These are phyloP conservation scores for Taeniopygia guttata DNA, from an alignment of 2,797 vertebrate genomes.

Conservation along the genomic window DNA sequence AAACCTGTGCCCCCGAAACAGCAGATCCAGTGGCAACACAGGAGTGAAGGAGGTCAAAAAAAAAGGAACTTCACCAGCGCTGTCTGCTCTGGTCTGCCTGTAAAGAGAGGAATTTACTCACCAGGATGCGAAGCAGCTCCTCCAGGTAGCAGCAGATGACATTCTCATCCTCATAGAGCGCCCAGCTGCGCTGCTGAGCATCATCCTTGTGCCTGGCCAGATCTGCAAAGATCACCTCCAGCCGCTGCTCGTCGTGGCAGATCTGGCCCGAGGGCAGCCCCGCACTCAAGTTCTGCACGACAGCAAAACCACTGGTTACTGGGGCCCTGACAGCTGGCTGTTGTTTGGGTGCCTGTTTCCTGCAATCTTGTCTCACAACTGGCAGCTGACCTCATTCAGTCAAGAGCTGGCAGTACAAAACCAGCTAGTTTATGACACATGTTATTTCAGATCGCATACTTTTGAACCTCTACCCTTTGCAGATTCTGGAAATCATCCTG, in stretches of 20 bases:
- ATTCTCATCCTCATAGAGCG: constrained; percentile 90
- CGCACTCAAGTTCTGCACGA: constrained; percentile 79
- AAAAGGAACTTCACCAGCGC: background rate
- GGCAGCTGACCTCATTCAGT: constrained; percentile 32
- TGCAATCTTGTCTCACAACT: background rate
- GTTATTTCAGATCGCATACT: background rate
- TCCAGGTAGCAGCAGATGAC: constrained; percentile 96
- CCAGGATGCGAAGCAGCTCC: constrained; percentile 95
- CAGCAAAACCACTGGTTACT: constrained; percentile 6
- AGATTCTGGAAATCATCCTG: background rate
- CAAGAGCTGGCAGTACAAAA: constrained; percentile 11
- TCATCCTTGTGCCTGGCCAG: constrained; percentile 90
- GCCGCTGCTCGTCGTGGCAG: constrained; percentile 93
- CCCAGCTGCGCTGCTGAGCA: constrained; percentile 98
- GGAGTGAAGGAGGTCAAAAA: background rate
- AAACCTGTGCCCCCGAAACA: background rate
- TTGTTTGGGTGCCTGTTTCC: background rate
- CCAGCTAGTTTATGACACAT: background rate
- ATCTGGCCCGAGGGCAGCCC: constrained; percentile 92
- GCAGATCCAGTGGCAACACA: background rate
- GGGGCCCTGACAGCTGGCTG: background rate
- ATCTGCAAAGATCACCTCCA: constrained; percentile 95
- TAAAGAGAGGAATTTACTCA: constrained; percentile 46
- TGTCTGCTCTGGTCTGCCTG: background rate
- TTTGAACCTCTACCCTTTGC: background rate